phyloP scores from a whole-genome alignment of 2,797 vertebrate genomes.

The Tauraco hartlaubi region DNA sequence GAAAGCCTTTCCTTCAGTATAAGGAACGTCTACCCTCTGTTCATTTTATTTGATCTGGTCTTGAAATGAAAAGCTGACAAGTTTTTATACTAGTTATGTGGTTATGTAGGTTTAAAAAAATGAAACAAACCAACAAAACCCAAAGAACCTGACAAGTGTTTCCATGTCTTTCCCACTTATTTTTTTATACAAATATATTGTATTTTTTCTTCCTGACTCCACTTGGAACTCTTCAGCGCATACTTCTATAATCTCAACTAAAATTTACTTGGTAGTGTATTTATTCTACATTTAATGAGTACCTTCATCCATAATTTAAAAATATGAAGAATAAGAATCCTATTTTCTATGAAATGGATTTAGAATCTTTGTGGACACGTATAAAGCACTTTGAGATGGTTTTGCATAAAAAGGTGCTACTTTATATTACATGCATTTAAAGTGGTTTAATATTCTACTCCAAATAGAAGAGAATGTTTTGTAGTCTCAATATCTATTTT shows the following conservation, averaged over 20 bases:
- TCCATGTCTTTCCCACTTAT: background rate
- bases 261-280: constrained; percentile 2
- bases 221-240: background rate
- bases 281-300: constrained; percentile 25
- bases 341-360: background rate
- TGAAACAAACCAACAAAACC: background rate
- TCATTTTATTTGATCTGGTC: background rate
- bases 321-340: background rate
- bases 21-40: background rate
- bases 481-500: background rate
- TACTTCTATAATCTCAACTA: background rate
- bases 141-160: background rate
- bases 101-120: background rate
- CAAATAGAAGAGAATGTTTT: background rate
- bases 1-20: background rate
- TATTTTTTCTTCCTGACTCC: background rate
- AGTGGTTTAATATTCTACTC: background rate
- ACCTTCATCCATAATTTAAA: constrained; percentile 9
- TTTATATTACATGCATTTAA: background rate
- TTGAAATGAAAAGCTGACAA: background rate
- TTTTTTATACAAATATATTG: background rate
- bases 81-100: background rate
- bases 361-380: background rate
- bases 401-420: constrained; percentile 32
- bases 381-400: constrained; percentile 44